Evolutionary conservation across 2,797 vertebrate genomes (phyloP), one percentile per base, ranked within the genome.

Genomic region (Sebastes matsubarae): DNA sequence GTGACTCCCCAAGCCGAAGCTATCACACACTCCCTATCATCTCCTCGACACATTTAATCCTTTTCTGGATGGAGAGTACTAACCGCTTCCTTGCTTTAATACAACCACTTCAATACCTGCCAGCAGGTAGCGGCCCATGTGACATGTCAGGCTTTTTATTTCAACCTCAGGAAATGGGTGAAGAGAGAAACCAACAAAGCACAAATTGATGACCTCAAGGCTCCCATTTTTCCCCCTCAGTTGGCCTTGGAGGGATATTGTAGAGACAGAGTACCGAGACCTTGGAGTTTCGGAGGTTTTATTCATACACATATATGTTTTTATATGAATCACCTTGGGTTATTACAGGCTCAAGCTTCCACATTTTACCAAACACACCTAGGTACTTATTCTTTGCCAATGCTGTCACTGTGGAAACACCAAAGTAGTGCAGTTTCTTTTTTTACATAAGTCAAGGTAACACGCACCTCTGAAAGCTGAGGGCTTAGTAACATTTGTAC

Each of bases 21-120:
- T 81, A 82, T 89, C 81, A 58, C 59, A 73, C 59, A 30, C 75
- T 29, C 71, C 66, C 84, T 84, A 85, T 86, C 83, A 69, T 78
- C 68, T 77, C 72, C 58, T 76, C 14, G 20, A 67, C 78, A 82
- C 72, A 59, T 75, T 82, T 85, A 88, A 74, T 88, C 78, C 72
- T 85, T 81, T 78, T 61, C 61, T 80, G 69, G 82, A 87, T 84
- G 81, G 82, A 76, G 79, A 85, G 61, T 59, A 70, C 75, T 69
- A 75, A 71, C 70, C 69, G 72, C 79, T 83, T 80, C 42, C 60
- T 59, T 38, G 59, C 73, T 81, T 71, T 82, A 78, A 87, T 76
- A 75, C 78, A 77, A 79, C 58, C 80, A 77, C 72, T 86, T 84
- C 67, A 70, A 66, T 68, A 80, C 75, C 70, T 27, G 68, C 64